Percentiles rank a stretch among this genome's conserved stretches.
phyloP scores from a whole-genome alignment of 2,113 vertebrate genomes.

The Pelodiscus sinensis region DNA sequence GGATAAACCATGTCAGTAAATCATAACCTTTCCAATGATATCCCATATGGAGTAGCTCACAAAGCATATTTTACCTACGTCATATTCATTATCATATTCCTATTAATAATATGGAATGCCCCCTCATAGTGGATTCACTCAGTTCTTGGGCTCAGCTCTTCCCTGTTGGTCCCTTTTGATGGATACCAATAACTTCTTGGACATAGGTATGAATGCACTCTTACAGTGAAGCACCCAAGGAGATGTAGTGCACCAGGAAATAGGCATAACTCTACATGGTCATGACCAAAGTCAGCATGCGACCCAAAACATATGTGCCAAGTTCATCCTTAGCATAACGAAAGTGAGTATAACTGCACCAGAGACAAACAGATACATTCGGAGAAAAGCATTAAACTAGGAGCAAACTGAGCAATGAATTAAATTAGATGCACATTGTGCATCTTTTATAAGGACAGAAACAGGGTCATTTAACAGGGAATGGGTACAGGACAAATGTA shows the following conservation, averaged over 20 bases:
- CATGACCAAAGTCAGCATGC: accelerated
- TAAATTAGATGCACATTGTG: not conserved
- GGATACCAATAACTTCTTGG: not conserved
- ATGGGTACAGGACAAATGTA: not conserved
- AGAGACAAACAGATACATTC: accelerated
- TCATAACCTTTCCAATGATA: too few relatives aligned
- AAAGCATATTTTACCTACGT: too few relatives aligned
- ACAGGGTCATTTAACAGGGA: accelerated
- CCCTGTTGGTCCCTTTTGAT: not conserved
- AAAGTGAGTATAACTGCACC: accelerated
- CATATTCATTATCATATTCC: too few relatives aligned
- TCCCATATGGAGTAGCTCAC: too few relatives aligned
- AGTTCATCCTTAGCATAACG: not conserved
- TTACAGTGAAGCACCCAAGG: not conserved
- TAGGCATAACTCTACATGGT: not conserved
- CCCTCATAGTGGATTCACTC: too few relatives aligned
- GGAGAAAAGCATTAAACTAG: not conserved
- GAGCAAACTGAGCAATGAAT: not conserved
- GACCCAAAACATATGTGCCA: accelerated
- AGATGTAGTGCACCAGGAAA: not conserved
- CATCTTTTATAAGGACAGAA: not conserved
- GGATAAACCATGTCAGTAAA: too few relatives aligned
- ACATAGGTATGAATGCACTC: not conserved
- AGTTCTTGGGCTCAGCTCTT: not conserved
- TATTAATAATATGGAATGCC: too few relatives aligned